Evolutionary conservation across 2,113 vertebrate genomes (phyloP).

Genomic region (Scomber japonicus): DNA sequence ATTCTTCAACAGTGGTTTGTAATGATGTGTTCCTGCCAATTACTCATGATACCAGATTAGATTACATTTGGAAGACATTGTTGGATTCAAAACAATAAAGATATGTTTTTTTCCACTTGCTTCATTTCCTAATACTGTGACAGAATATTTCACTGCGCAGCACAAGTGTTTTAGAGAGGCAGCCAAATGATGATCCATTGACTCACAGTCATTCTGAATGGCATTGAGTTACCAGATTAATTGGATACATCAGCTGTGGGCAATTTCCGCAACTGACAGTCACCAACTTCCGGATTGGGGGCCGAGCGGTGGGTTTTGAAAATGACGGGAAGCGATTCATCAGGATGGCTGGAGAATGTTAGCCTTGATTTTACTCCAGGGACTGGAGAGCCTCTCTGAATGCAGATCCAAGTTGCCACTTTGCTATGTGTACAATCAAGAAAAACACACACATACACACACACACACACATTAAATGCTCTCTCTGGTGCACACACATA

Average conservation of each 20-base stretch:
- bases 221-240: constrained; percentile 3
- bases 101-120: not conserved
- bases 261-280: constrained; percentile 1
- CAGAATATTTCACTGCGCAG: not conserved
- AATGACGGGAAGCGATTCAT: not conserved
- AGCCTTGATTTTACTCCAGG: constrained; percentile 37
- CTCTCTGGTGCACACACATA: not conserved
- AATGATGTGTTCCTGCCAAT: too few relatives aligned
- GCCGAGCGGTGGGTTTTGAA: not conserved
- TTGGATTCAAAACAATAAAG: too few relatives aligned
- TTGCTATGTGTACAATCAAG: constrained; percentile 11
- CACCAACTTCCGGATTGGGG: not conserved
- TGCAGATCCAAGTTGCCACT: constrained; percentile 35
- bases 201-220: not conserved
- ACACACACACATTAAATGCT: not conserved
- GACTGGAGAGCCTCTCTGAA: constrained; percentile 35
- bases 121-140: constrained; percentile 9
- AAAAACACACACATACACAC: constrained; percentile 14
- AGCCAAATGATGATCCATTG: constrained; percentile 6
- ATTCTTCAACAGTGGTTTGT: too few relatives aligned
- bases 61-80: too few relatives aligned
- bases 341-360: constrained; percentile 20
- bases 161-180: not conserved
- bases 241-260: constrained; percentile 16
- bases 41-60: too few relatives aligned